A percentile compares a stretch with the other conserved stretches of the same genome.
phyloP scores from a whole-genome alignment of 2,888 invertebrate species.

The Himalopsyche japonica region DNA sequence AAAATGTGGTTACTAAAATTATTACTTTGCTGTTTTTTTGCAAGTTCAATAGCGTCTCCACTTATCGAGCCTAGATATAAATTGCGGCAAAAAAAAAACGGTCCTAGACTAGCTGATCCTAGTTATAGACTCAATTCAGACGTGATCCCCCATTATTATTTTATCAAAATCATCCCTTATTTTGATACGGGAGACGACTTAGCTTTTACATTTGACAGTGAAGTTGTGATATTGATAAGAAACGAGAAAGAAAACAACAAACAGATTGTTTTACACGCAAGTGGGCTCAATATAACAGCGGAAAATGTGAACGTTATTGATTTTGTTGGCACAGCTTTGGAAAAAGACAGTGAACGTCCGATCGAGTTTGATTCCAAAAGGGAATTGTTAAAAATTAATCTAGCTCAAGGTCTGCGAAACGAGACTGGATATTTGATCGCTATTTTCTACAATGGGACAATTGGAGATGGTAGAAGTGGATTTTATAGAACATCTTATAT shows the following conservation, averaged over 20 bases:
- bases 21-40: too few relatives aligned
- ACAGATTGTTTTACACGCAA: conserved; percentile 51
- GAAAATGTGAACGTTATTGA: too few relatives aligned
- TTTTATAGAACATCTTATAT: conserved; percentile 66
- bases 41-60: too few relatives aligned
- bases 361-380: neutral
- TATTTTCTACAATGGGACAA: conserved; percentile 6
- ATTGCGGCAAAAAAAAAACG: too few relatives aligned
- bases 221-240: conserved; percentile 51
- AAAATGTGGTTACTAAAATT: too few relatives aligned
- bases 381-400: conserved; percentile 8
- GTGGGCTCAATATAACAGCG: conserved; percentile 45
- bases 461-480: conserved; percentile 56
- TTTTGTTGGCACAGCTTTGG: too few relatives aligned
- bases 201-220: conserved; percentile 56
- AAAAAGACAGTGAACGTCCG: too few relatives aligned
- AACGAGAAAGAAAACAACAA: conserved; percentile 45
- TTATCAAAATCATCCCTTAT: neutral
- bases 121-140: too few relatives aligned
- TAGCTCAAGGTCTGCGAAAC: conserved; percentile 11
- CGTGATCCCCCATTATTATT: too few relatives aligned
- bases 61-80: too few relatives aligned
- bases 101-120: too few relatives aligned
- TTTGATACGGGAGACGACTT: neutral
- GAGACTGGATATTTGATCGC: conserved; percentile 41